A percentile compares a stretch with the other conserved stretches of the same genome.
These are phyloP conservation scores for Eriocheir sinensis DNA, from an alignment of 1,140 invertebrate genomes.

Conservation along the genomic window DNA sequence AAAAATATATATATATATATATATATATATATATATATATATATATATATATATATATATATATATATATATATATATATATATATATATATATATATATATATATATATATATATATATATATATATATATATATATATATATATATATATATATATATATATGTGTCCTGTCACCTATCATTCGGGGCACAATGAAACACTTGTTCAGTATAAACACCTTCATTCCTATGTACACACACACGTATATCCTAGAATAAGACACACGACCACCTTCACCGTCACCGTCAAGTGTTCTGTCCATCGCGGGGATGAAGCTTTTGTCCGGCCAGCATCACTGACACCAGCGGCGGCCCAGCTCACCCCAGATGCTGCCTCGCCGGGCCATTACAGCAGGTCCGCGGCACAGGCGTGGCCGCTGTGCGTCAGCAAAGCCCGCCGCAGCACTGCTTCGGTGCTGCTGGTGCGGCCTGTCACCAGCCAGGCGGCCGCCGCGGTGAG, in stretches of 20 bases:
- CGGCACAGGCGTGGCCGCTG: slow-evolving; percentile 46
- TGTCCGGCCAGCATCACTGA: no score
- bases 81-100: slow-evolving; percentile 59
- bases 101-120: slow-evolving; percentile 66
- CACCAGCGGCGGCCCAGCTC: neutral
- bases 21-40: neutral
- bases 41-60: neutral
- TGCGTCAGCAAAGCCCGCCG: slow-evolving; percentile 69
- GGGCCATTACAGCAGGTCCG: slow-evolving; percentile 52
- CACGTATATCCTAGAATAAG: neutral
- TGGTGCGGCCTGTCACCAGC: slow-evolving; percentile 54
- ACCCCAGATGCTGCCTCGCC: neutral
- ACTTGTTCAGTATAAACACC: neutral
- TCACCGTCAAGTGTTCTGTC: neutral
- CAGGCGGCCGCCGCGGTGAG: slow-evolving; percentile 31
- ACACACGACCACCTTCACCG: neutral
- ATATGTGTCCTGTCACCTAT: neutral
- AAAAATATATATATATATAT: slow-evolving; percentile 1
- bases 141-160: slow-evolving; percentile 28
- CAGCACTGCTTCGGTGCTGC: slow-evolving; percentile 63
- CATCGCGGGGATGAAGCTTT: no score
- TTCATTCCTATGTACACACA: slow-evolving; percentile 30
- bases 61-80: slow-evolving; percentile 37
- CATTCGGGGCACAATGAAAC: neutral
- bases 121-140: slow-evolving; percentile 54